Evolutionary conservation across 2,888 invertebrate species (phyloP), one percentile per base, ranked within the genome.

Genomic region (Ochlodes sylvanus): DNA sequence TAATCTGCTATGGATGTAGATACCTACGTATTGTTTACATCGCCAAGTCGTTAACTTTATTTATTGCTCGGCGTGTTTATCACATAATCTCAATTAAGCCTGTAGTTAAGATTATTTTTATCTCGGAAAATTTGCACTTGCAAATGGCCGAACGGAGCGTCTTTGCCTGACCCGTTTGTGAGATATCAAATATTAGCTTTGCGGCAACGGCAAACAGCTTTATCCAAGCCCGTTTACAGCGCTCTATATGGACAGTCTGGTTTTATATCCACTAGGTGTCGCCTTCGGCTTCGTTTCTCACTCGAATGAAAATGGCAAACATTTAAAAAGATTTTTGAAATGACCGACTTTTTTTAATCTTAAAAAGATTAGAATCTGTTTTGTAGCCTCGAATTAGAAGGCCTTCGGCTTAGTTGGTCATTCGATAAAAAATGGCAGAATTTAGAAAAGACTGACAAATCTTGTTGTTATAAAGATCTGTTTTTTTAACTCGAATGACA

Each of bases 101-200:
- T 60, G 79, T 76, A 73, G 79, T 75, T 71, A 71, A 87, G 89
- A 89, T 89, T 86, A 90, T 86, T 90, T 90, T 91, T 90, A 91
- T 92, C 91, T 87, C 77, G 85, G 86, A 87, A 90, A 90, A 89
- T 90, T 91, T 89, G 90, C 90, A 89, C 81, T 88, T 83, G 87
- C 89, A 85, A 90, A 90, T 89, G 89, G 89, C 85, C 84, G 88
- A 77, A 75, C 79, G 71, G 77, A 79, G 76, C 84, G 82, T 83
- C 84, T 82, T 77, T 75, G 86, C 78, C 85, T 90, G 92, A 89
- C 91, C 92, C 76, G 89, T 85, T 88, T 88, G 85, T 78, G 85
- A 83, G 86, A 81, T 84, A 80, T 84, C 88, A 90, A 93, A 92
- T 91, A 92, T 93, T 92, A 79, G 84, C 79, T 84, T 72, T 75